Evolutionary conservation across 2,888 invertebrate species (phyloP).

Genomic region (Calliopum simillimum): DNA sequence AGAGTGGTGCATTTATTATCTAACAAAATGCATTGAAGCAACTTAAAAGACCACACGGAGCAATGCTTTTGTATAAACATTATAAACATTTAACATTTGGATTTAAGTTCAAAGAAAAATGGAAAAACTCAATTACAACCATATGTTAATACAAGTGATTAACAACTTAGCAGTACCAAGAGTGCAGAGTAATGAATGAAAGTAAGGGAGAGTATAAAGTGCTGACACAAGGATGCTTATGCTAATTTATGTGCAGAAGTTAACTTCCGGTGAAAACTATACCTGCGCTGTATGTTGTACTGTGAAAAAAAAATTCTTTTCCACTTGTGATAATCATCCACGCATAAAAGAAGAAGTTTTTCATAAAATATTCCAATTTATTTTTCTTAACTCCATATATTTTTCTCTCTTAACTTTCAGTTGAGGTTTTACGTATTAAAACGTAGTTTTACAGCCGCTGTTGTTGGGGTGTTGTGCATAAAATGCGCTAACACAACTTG

Average conservation of each 20-base stretch:
- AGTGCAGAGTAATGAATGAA: not conserved
- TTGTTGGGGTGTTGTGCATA: no score
- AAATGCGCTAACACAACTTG: not conserved
- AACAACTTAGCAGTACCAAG: not conserved
- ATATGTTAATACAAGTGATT: not conserved
- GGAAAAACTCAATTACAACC: not conserved
- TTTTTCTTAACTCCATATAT: not conserved
- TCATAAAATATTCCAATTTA: slow-evolving; percentile 1
- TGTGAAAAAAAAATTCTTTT: no score
- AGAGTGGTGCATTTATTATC: no score
- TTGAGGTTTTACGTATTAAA: no score
- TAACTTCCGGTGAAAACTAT: not conserved
- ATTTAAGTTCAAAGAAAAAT: no score
- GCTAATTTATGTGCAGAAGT: not conserved
- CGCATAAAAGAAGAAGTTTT: not conserved
- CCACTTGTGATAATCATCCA: not conserved
- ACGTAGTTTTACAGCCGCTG: no score
- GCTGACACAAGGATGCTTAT: not conserved
- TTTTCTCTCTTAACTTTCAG: no score
- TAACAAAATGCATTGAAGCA: no score
- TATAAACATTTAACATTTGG: not conserved
- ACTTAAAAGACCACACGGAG: not conserved
- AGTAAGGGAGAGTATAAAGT: not conserved
- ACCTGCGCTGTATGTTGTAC: not conserved
- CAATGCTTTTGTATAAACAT: not conserved